phyloP scores from a whole-genome alignment of 2,888 invertebrate genomes.

The Pammene fasciana region DNA sequence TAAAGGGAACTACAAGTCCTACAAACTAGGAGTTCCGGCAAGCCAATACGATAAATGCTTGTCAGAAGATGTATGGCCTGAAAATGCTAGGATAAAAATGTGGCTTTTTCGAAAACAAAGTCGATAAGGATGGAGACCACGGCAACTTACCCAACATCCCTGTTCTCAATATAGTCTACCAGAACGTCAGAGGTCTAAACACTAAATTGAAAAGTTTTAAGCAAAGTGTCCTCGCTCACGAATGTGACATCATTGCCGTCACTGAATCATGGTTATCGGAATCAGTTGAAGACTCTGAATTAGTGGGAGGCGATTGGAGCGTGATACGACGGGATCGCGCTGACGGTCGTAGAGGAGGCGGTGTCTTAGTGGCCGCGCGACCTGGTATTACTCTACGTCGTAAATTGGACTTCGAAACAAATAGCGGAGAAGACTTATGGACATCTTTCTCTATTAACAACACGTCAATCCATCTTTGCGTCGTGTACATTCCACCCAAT shows the following conservation, averaged over 20 bases:
- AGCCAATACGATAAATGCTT: not conserved
- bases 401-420: not conserved
- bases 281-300: not conserved
- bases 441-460: not conserved
- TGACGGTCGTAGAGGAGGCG: not conserved
- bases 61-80: not conserved
- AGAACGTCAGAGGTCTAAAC: not conserved
- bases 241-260: not conserved
- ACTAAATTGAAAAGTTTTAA: not conserved
- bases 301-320: not conserved
- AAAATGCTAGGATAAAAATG: not conserved
- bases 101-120: not conserved
- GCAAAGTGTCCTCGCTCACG: not conserved
- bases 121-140: not conserved
- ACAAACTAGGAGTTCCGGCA: not conserved
- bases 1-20: not conserved
- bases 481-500: conserved; percentile 1
- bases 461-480: not conserved
- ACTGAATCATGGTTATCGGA: not conserved
- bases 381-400: not conserved
- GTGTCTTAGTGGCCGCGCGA: not conserved
- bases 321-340: not conserved
- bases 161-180: not conserved
- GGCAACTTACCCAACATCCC: not conserved
- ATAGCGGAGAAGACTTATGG: not conserved